Conservation (phyloP, 2,113 vertebrate genomes). For the cattle (Bos taurus) region DNA sequence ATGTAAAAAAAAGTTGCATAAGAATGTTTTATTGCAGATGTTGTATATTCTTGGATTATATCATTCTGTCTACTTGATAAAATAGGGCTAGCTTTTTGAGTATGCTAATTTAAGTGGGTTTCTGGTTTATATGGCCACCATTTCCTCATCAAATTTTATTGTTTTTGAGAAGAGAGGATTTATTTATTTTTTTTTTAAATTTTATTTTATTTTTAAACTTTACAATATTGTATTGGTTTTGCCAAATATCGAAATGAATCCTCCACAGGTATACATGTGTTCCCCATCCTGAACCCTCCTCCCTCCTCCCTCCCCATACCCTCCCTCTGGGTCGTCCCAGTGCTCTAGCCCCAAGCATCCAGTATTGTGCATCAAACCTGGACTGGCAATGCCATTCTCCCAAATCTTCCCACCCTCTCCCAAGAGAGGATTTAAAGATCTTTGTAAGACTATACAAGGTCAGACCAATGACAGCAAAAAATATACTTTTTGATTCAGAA, state of each 20-base stretch:
- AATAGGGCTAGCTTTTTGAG: neutral
- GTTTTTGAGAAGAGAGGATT: conserved; percentile 4
- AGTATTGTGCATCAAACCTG: too few species aligned
- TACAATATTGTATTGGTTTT: too few species aligned
- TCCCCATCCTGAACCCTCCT: too few species aligned
- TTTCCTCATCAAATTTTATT: neutral
- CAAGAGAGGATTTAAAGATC: neutral
- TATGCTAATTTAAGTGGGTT: neutral
- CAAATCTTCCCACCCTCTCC: too few species aligned
- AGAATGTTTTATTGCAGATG: neutral
- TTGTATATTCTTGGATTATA: neutral
- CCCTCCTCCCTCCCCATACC: too few species aligned
- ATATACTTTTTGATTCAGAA: neutral
- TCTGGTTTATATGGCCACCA: neutral
- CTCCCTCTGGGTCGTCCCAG: too few species aligned
- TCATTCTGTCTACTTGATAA: neutral
- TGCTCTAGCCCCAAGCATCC: too few species aligned
- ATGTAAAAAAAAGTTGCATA: neutral
- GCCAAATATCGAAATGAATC: too few species aligned
- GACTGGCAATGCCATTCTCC: too few species aligned
- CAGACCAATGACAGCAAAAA: neutral
- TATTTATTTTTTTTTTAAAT: neutral
- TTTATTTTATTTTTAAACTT: too few species aligned
- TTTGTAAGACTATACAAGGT: neutral
- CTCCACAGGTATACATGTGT: too few species aligned